These are phyloP conservation scores for Osmerus mordax DNA, from an alignment of 2,113 vertebrate species.

Conservation along the genomic window DNA sequence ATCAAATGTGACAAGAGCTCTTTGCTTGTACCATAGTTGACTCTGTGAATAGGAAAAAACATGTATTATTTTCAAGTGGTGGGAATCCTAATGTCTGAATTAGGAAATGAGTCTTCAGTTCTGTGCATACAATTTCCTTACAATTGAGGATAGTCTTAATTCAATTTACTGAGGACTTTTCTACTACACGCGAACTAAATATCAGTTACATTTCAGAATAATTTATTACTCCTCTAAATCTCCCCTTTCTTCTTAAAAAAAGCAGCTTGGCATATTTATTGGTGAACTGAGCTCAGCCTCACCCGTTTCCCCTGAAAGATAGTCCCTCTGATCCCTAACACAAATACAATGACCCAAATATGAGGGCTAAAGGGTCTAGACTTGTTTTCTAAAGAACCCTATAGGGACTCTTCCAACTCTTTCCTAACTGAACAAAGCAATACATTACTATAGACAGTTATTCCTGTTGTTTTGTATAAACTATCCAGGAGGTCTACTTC, in stretches of 20 bases:
- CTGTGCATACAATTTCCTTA: background rate
- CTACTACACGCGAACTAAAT: slow-evolving; percentile 36
- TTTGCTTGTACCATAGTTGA: background rate
- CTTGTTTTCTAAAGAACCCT: slow-evolving; percentile 1
- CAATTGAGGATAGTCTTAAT: slow-evolving; percentile 21
- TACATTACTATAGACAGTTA: background rate
- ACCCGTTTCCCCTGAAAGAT: slow-evolving; percentile 67
- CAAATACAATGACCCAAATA: slow-evolving; percentile 71
- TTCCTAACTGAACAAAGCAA: background rate
- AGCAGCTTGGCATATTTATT: slow-evolving; percentile 78
- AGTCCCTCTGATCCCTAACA: slow-evolving; percentile 71
- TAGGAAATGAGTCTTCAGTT: slow-evolving; percentile 2
- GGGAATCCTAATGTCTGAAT: slow-evolving; percentile 3
- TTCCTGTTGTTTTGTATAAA: background rate
- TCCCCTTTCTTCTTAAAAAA: slow-evolving; percentile 58
- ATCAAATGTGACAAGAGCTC: background rate
- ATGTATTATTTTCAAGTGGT: slow-evolving; percentile 3
- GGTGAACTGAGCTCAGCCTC: slow-evolving; percentile 71
- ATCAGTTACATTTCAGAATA: slow-evolving; percentile 56
- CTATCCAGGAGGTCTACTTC: background rate
- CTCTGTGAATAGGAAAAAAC: background rate
- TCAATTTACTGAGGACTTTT: slow-evolving; percentile 39
- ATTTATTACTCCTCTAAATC: slow-evolving; percentile 64
- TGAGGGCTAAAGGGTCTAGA: slow-evolving; percentile 35
- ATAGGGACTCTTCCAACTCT: background rate